These are phyloP conservation scores for Drosophila quadrilineata DNA, from an alignment of 1,140 invertebrate species.

Conservation along the genomic window DNA sequence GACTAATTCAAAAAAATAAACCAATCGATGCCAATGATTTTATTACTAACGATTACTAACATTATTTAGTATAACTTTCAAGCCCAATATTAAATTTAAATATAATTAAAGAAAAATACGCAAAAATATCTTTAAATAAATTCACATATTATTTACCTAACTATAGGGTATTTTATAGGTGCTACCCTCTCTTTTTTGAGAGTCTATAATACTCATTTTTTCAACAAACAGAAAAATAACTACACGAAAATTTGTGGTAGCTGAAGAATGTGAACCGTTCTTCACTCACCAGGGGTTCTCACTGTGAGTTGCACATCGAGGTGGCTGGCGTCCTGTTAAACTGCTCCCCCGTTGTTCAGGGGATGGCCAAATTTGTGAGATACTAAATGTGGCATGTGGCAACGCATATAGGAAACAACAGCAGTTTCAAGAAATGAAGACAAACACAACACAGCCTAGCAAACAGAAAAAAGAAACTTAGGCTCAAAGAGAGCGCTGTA, in stretches of 20 bases:
- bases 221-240: conserved; percentile 59
- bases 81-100: too few species aligned
- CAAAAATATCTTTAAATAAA: too few species aligned
- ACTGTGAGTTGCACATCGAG: background rate
- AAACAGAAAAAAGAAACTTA: conserved; percentile 1
- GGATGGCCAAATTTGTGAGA: conserved; percentile 65
- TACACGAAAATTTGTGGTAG: conserved; percentile 74
- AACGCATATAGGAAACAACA: conserved; percentile 29
- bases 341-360: conserved; percentile 39
- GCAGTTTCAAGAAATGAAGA: conserved; percentile 15
- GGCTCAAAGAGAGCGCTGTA: conserved; percentile 51
- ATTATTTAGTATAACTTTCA: too few species aligned
- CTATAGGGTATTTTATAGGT: too few species aligned
- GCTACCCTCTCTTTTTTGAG: too few species aligned
- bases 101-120: too few species aligned
- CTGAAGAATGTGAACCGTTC: conserved; percentile 65
- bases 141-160: too few species aligned
- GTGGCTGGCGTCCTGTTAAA: background rate
- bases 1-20: too few species aligned
- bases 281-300: too few species aligned
- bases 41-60: too few species aligned
- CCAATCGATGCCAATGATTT: too few species aligned
- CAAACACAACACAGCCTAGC: background rate
- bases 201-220: too few species aligned
- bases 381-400: conserved; percentile 73